Evolutionary conservation across 2,888 invertebrate species (phyloP), one percentile per base, ranked within the genome.

Genomic region (Conomelus anceps): DNA sequence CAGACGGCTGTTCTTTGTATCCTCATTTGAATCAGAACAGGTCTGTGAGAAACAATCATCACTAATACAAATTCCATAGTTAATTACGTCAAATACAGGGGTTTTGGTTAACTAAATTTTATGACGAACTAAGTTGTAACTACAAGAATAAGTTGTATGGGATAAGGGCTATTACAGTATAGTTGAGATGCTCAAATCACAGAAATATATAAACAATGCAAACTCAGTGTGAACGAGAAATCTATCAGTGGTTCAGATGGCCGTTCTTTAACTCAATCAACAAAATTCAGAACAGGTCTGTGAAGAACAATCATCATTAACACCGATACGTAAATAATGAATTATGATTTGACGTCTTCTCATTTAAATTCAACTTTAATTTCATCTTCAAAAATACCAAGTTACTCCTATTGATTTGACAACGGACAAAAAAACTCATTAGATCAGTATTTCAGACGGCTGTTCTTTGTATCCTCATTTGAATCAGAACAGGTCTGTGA

Each of bases 101-200:
- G n/a, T n/a, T n/a, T n/a, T n/a, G n/a, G n/a, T n/a, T n/a, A n/a
- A n/a, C n/a, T n/a, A n/a, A n/a, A n/a, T n/a, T n/a, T n/a, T n/a
- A 22, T 84, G n/a, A 84, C 84, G 13, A 84, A 84, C 84, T 84
- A 84, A 41, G 13, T 84, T n/a, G 84, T 13, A 84, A n/a, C 3
- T 6, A 84, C 13, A 13, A 84, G 7, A 84, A 84, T 84, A 84
- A 84, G 41, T 41, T 84, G 84, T n/a, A n/a, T 4, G 13, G 22
- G n/a, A 84, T 22, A 7, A 9, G 22, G 13, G 22, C 6, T 22
- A 84, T 4, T 9, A 22, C 4, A 84, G 84, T 17, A 22, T 7
- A 84, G 90, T 22, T 89, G 23, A 3, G 85, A 95, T 95, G 20
- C 22, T 22, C 7, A n/a, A n/a, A n/a, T n/a, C n/a, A n/a, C n/a